A percentile compares a stretch with the other conserved stretches of the same genome.
phyloP scores from a whole-genome alignment of 2,113 vertebrate species.

The Catagonus wagneri region DNA sequence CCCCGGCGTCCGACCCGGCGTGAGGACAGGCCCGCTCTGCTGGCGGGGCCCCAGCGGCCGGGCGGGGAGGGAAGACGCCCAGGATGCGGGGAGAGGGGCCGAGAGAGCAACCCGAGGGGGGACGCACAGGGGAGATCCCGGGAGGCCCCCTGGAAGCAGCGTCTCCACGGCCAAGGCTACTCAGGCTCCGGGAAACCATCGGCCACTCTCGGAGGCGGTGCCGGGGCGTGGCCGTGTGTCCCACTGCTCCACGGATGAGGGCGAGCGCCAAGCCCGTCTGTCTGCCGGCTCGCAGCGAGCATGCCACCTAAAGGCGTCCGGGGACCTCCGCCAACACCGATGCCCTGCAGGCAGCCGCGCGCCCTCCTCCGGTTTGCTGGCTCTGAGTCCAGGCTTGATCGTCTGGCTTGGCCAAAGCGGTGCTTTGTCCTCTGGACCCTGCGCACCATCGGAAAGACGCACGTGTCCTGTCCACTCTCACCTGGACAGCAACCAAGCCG shows the following conservation, averaged over 20 bases:
- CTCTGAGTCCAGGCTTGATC: accelerated
- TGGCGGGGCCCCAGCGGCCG: not conserved
- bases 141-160: not conserved
- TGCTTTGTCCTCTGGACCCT: not conserved
- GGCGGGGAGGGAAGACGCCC: accelerated
- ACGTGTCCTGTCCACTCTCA: not conserved
- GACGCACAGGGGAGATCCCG: not conserved
- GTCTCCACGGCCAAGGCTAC: accelerated
- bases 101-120: not conserved
- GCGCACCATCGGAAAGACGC: not conserved
- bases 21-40: accelerated
- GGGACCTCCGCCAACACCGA: not conserved
- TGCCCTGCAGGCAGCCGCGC: accelerated
- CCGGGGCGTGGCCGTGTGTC: accelerated
- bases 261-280: not conserved
- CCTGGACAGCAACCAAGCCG: not conserved
- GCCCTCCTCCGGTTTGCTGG: no score
- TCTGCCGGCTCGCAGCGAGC: accelerated
- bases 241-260: not conserved
- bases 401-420: not conserved
- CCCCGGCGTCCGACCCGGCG: accelerated
- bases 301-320: accelerated
- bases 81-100: not conserved
- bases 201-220: not conserved
- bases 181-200: not conserved